Percentiles rank a stretch among this genome's conserved stretches.
phyloP scores from a whole-genome alignment of 2,888 invertebrate species.

The Cerceris rybyensis region DNA sequence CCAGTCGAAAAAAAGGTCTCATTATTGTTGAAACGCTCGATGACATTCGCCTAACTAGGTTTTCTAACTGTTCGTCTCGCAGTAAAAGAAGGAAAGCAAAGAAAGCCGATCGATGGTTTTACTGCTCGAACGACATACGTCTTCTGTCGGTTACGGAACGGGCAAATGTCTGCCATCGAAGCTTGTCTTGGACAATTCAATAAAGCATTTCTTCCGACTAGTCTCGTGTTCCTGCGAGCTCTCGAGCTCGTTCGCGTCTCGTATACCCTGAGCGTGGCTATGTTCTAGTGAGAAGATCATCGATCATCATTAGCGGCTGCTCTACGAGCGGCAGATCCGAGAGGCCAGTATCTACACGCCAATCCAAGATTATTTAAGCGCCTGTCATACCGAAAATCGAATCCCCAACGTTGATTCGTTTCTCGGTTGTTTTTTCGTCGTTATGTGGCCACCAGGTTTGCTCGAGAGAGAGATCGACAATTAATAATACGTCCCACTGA shows the following conservation, averaged over 20 bases:
- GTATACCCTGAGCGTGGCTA: conserved; percentile 34
- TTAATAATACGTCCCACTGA: conserved; percentile 20
- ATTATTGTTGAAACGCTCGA: not conserved
- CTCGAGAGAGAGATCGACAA: not conserved
- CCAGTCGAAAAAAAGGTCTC: not conserved
- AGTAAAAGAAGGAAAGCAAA: conserved; percentile 26
- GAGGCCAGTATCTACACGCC: conserved; percentile 24
- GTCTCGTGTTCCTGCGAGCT: conserved; percentile 32
- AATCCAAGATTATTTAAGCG: conserved; percentile 42
- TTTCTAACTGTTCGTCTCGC: conserved; percentile 25
- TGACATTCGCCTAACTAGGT: conserved; percentile 33
- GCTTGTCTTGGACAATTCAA: conserved; percentile 56
- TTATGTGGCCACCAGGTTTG: conserved; percentile 19
- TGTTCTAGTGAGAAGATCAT: conserved; percentile 68
- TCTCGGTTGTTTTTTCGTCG: conserved; percentile 5
- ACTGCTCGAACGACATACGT: conserved; percentile 43
- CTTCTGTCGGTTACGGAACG: conserved; percentile 34
- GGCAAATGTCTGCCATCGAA: conserved; percentile 45
- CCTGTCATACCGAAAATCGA: conserved; percentile 42
- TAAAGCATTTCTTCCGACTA: conserved; percentile 55
- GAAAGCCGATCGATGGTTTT: conserved; percentile 45
- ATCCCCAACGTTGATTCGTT: not conserved
- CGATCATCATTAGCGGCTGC: conserved; percentile 71
- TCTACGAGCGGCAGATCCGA: conserved; percentile 37
- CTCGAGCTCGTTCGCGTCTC: conserved; percentile 34